phyloP scores from a whole-genome alignment of 1,140 invertebrate species.

The Drepana arcuata region DNA sequence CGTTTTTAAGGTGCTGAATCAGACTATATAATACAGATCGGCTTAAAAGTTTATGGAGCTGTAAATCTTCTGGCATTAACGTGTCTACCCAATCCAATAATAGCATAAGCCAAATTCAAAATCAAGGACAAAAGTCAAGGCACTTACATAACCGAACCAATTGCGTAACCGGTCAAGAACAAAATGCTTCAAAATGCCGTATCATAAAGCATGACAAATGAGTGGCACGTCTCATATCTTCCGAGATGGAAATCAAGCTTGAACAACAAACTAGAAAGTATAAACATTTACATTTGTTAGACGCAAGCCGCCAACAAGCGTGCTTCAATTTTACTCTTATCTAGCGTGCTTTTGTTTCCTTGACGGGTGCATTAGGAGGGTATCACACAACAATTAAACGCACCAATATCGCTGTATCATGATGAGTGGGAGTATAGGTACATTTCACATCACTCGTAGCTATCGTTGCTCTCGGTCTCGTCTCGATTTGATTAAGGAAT shows the following conservation, averaged over 20 bases:
- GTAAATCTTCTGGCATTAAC: too few species aligned
- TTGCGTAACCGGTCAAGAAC: constrained; percentile 4
- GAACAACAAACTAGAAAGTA: constrained; percentile 44
- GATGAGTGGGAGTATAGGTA: constrained; percentile 38
- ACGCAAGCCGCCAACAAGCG: constrained; percentile 28
- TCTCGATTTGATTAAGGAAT: constrained; percentile 41
- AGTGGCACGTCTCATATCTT: constrained; percentile 42
- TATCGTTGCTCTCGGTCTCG: too few species aligned
- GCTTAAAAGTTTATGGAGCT: too few species aligned
- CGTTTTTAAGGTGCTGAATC: too few species aligned
- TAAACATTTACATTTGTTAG: constrained; percentile 64
- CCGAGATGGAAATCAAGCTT: constrained; percentile 37
- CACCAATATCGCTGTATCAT: constrained; percentile 46
- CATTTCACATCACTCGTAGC: too few species aligned
- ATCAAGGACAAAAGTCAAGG: too few species aligned
- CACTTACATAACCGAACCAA: constrained; percentile 1
- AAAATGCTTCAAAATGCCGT: constrained; percentile 5
- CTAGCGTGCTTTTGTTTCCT: constrained; percentile 56
- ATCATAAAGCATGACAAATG: constrained; percentile 53
- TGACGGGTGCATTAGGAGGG: constrained; percentile 66
- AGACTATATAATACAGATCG: too few species aligned
- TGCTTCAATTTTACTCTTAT: constrained; percentile 57
- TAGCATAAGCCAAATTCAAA: too few species aligned
- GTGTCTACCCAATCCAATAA: too few species aligned
- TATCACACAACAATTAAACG: constrained; percentile 68